A percentile compares a stretch with the other conserved stretches of the same genome.
Conservation (phyloP, 2,888 invertebrate species). For the Drosophila fulvimacula region DNA sequence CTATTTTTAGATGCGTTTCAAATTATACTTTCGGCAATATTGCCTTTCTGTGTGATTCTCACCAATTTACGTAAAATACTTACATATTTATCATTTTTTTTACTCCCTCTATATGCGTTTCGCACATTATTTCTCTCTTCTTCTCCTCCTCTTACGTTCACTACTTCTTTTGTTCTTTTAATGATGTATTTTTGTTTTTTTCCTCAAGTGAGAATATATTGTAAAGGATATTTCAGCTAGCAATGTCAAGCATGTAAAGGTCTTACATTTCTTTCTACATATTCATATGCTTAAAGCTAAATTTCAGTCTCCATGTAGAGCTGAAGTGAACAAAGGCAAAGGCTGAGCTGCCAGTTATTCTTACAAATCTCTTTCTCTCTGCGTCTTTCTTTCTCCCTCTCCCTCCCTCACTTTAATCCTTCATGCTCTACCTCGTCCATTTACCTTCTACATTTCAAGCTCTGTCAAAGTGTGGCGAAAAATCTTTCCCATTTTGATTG, state of each 20-base stretch:
- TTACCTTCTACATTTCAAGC: constrained; percentile 34
- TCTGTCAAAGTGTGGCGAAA: constrained; percentile 58
- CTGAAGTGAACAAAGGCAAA: constrained; percentile 20
- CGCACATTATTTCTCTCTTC: not conserved
- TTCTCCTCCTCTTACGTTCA: not conserved
- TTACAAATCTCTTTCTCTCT: constrained; percentile 3
- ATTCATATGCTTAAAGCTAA: constrained; percentile 1
- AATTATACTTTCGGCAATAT: too few species aligned
- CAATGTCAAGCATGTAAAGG: not conserved
- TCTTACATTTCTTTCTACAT: not conserved
- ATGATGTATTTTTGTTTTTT: not conserved
- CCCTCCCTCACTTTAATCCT: not conserved
- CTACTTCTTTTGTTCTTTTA: constrained; percentile 3
- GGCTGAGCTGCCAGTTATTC: constrained; percentile 14
- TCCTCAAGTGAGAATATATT: not conserved
- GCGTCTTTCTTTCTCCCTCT: not conserved
- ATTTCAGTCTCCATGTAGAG: not conserved
- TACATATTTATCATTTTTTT: too few species aligned
- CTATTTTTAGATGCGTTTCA: too few species aligned
- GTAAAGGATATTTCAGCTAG: not conserved
- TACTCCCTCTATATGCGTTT: too few species aligned
- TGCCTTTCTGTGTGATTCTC: not conserved
- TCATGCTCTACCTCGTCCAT: constrained; percentile 7
- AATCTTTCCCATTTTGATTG: constrained; percentile 78
- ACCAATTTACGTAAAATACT: too few species aligned